Conservation (phyloP, 2,888 invertebrate species). For the Cataglyphis livida region DNA sequence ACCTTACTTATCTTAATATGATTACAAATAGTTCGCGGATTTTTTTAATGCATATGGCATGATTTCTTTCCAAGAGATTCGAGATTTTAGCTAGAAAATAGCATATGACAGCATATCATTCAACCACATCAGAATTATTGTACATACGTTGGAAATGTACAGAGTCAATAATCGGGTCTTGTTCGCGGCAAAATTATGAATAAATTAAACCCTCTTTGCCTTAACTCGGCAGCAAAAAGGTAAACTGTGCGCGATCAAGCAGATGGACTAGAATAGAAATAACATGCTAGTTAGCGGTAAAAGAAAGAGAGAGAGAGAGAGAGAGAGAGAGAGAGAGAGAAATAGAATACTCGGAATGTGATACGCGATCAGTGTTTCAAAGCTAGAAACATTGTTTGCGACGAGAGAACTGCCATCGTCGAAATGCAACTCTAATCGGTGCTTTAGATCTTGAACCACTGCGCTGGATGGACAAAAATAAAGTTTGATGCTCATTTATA, state of each 20-base stretch:
- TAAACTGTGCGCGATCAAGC: conserved; percentile 23
- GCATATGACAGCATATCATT: background rate
- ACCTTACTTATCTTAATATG: background rate
- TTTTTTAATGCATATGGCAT: background rate
- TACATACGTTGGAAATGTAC: background rate
- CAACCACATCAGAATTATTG: conserved; percentile 22
- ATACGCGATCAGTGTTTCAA: conserved; percentile 46
- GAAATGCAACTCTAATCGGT: conserved; percentile 35
- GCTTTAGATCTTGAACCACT: conserved; percentile 31
- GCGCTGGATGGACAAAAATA: background rate
- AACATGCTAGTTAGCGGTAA: background rate
- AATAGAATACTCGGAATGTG: conserved; percentile 19
- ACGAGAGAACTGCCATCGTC: conserved; percentile 33
- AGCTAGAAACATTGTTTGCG: conserved; percentile 27
- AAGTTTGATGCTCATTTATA: background rate
- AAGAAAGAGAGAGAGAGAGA: background rate
- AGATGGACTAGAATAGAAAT: conserved; percentile 33
- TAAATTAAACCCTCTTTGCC: conserved; percentile 41
- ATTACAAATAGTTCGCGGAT: conserved; percentile 12
- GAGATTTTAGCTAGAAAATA: conserved; percentile 34
- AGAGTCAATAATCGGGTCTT: conserved; percentile 27
- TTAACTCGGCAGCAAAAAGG: conserved; percentile 3
- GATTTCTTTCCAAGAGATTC: conserved; percentile 40
- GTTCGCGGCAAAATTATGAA: conserved; percentile 32
- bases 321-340: background rate